phyloP scores from a whole-genome alignment of 1,140 invertebrate genomes.

The Anagrus nilaparvatae region DNA sequence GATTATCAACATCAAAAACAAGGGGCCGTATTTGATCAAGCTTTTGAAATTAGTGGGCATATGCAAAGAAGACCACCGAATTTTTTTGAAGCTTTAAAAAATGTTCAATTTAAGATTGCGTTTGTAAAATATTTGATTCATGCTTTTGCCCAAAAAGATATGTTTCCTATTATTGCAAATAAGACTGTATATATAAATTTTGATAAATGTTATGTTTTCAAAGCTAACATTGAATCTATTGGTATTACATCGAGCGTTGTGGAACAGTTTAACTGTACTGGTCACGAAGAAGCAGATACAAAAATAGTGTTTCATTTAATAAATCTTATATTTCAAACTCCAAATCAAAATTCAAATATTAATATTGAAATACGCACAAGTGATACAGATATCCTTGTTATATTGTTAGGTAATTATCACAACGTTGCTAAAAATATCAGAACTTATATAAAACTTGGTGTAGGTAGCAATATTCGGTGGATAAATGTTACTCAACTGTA shows the following conservation, averaged over 20 bases:
- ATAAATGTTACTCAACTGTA: too few relatives aligned
- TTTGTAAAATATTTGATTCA: conserved; percentile 23
- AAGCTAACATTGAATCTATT: conserved; percentile 15
- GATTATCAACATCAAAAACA: conserved; percentile 13
- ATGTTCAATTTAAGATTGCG: conserved; percentile 22
- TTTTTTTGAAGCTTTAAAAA: conserved; percentile 20
- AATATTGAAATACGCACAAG: too few relatives aligned
- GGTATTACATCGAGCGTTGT: conserved; percentile 15
- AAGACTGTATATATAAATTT: conserved; percentile 23
- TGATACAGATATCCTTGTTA: too few relatives aligned
- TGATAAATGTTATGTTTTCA: conserved; percentile 18
- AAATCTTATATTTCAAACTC: too few relatives aligned
- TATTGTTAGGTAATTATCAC: too few relatives aligned
- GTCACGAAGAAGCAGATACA: conserved; percentile 12
- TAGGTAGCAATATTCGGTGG: too few relatives aligned
- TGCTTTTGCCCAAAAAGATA: conserved; percentile 20
- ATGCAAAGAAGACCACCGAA: conserved; percentile 14
- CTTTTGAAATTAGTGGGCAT: conserved; percentile 12
- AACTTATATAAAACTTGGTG: too few relatives aligned
- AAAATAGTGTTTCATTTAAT: neutral
- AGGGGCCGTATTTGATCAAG: neutral
- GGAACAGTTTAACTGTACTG: conserved; percentile 19
- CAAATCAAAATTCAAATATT: too few relatives aligned
- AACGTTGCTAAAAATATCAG: too few relatives aligned
- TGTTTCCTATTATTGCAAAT: conserved; percentile 18